A percentile compares a stretch with the other conserved stretches of the same genome.
These are phyloP conservation scores for Rotaria socialis DNA, from an alignment of 2,888 invertebrate species.

Conservation along the genomic window DNA sequence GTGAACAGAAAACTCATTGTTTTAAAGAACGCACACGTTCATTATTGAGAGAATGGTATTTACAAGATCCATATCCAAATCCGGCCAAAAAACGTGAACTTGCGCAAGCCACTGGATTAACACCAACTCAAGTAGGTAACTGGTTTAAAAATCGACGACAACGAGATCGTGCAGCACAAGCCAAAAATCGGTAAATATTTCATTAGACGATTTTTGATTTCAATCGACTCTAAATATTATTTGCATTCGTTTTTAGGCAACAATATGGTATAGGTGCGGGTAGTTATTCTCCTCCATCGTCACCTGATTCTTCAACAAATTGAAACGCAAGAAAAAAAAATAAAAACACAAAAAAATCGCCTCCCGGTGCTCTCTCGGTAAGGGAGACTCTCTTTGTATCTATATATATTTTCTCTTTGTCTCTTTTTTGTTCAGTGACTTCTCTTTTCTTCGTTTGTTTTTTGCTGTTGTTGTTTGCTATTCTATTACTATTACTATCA, in stretches of 20 bases:
- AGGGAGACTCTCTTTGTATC: slow-evolving; percentile 8
- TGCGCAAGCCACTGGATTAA: slow-evolving; percentile 81
- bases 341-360: neutral
- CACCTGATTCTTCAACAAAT: slow-evolving; percentile 36
- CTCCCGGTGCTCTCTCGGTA: slow-evolving; percentile 27
- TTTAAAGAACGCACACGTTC: slow-evolving; percentile 89
- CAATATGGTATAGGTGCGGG: neutral
- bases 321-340: neutral
- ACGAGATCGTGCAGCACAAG: slow-evolving; percentile 81
- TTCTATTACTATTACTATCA: slow-evolving; percentile 8
- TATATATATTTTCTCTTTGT: neutral
- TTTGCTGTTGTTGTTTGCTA: slow-evolving; percentile 14
- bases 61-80: slow-evolving; percentile 92
- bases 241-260: neutral
- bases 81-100: slow-evolving; percentile 85
- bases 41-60: slow-evolving; percentile 91
- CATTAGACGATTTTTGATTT: too few species aligned
- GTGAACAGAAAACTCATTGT: slow-evolving; percentile 90
- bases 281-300: slow-evolving; percentile 44
- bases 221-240: neutral
- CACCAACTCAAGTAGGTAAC: slow-evolving; percentile 86
- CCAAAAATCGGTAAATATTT: slow-evolving; percentile 69
- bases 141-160: slow-evolving; percentile 87
- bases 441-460: neutral
- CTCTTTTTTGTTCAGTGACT: neutral